These are phyloP conservation scores for Gerris lacustris DNA, from an alignment of 2,888 invertebrate genomes.

Conservation along the genomic window DNA sequence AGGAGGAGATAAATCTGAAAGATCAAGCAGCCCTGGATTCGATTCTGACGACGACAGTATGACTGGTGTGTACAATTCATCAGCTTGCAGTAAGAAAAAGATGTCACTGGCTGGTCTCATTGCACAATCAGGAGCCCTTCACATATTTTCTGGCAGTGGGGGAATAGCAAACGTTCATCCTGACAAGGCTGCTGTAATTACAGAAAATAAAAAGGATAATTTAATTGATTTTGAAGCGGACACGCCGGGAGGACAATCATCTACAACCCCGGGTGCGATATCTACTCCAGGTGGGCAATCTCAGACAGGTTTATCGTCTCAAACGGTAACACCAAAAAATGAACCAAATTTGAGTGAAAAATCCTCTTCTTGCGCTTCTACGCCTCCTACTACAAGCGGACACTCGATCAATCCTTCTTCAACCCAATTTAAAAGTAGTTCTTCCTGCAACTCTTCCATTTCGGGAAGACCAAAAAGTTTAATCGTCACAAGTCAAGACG, in stretches of 20 bases:
- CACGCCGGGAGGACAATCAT: not conserved
- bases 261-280: not conserved
- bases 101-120: slow-evolving; percentile 57
- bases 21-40: slow-evolving; percentile 86
- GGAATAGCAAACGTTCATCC: slow-evolving; percentile 38
- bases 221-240: not conserved
- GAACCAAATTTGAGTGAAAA: slow-evolving; percentile 23
- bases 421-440: slow-evolving; percentile 55
- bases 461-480: slow-evolving; percentile 43
- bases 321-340: slow-evolving; percentile 37
- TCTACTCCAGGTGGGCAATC: slow-evolving; percentile 1
- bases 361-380: slow-evolving; percentile 29
- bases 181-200: slow-evolving; percentile 34
- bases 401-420: slow-evolving; percentile 56
- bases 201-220: not conserved
- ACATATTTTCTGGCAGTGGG: slow-evolving; percentile 41
- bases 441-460: slow-evolving; percentile 22
- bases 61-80: slow-evolving; percentile 28
- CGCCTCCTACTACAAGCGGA: slow-evolving; percentile 26
- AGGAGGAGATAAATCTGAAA: slow-evolving; percentile 55
- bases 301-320: slow-evolving; percentile 34
- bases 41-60: slow-evolving; percentile 78
- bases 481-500: slow-evolving; percentile 42
- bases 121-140: slow-evolving; percentile 50
- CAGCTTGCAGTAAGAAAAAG: slow-evolving; percentile 42